Percentiles rank a stretch among this genome's conserved stretches.
Conservation (phyloP, 2,888 invertebrate species). For the Shargacucullia verbasci region DNA sequence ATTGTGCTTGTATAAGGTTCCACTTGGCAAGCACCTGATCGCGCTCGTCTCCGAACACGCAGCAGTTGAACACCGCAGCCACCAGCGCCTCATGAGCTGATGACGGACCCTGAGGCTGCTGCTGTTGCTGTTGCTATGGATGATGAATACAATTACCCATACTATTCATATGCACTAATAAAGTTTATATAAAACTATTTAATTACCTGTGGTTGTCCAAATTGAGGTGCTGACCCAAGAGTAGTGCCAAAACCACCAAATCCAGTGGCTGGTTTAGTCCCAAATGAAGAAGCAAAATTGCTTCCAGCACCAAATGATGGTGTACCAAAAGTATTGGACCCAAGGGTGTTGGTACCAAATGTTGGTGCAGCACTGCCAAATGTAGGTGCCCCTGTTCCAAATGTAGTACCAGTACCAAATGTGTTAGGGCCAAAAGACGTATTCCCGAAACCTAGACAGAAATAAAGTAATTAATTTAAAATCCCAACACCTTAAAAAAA, state of each 20-base stretch:
- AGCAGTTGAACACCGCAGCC: constrained; percentile 93
- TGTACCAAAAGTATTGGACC: constrained; percentile 69
- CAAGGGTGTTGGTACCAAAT: constrained; percentile 75
- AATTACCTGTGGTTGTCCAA: constrained; percentile 80
- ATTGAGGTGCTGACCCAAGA: constrained; percentile 78
- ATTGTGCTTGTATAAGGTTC: constrained; percentile 97
- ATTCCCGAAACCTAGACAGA: constrained; percentile 61
- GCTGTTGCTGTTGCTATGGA: constrained; percentile 61
- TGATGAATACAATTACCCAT: background rate
- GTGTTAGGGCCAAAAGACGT: constrained; percentile 71
- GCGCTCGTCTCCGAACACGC: constrained; percentile 97
- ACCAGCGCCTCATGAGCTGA: constrained; percentile 92
- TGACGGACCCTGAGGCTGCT: constrained; percentile 86
- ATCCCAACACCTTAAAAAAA: too few species aligned
- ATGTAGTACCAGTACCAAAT: constrained; percentile 64
- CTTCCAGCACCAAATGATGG: constrained; percentile 74
- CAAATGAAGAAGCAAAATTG: constrained; percentile 83
- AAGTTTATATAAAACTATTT: background rate
- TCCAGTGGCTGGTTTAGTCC: constrained; percentile 79
- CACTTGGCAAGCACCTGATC: constrained; percentile 97
- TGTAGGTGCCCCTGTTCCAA: constrained; percentile 61
- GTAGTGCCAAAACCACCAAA: constrained; percentile 85
- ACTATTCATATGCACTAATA: background rate
- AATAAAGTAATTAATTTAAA: background rate
- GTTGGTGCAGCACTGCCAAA: constrained; percentile 77